Base-by-base conservation (phyloP, 2,888 invertebrate species). In the Prosopocoilus inquinatus region DNA sequence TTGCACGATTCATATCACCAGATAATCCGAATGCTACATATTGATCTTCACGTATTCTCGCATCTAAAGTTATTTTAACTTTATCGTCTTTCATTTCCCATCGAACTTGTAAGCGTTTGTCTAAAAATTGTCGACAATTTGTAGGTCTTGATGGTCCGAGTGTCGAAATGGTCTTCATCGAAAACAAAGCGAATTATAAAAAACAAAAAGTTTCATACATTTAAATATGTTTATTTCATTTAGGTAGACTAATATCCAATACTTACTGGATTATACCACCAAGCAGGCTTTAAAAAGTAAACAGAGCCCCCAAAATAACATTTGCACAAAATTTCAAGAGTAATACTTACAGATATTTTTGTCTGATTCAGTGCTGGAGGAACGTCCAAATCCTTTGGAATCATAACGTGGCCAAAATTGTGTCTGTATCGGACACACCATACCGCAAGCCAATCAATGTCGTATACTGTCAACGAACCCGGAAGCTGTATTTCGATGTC, bases 231-330 rank as follows among this genome's bases (percentile, higher is more conserved):
- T 11, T 41, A 15, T 12, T 15, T 41, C 16, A 20, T 46, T 46
- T 33, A 12, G 15, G 11, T 48, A 32, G 50, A 20, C 41, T 45
- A 43, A 36, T 41, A 47, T 44, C 28, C 59, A 36, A 71, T 84
- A 90, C 92, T 92, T 82, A 93, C 93, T 77, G 92, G 91, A 77
- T 90, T 90, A 79, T 93, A 93, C 93, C 92, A 93, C 92, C 92
- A 93, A 72, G 90, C 86, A 75, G 93, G 93, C 93, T 93, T 77
- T 50, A 61, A 61, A 58, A 55, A 60, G 58, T 70, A 67, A 58
- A 51, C 15, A 33, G 9, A 33, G 15, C 9, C 7, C 7, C n/a
- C n/a, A n/a, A n/a, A 28, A 28, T 28, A 28, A 28, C 4, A 28
- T 28, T 28, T 12, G 36, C 8, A 36, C 36, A 36, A 34, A 34